phyloP scores from a whole-genome alignment of 2,113 vertebrate genomes.

The Phalacrocorax brasilianus region DNA sequence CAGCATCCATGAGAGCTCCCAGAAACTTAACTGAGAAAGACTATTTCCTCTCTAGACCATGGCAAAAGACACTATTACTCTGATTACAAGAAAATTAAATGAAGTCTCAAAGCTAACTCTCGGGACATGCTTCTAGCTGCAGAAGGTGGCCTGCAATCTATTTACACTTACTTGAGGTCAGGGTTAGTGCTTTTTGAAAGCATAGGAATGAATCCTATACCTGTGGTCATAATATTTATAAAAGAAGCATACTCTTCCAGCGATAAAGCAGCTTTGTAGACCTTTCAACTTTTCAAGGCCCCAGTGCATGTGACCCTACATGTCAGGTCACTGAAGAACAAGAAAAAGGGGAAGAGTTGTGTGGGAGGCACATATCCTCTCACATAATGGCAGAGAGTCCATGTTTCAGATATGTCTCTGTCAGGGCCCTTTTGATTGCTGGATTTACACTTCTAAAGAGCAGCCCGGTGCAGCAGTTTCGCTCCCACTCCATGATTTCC shows the following conservation, averaged over 20 bases:
- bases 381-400: background rate
- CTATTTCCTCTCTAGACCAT: background rate
- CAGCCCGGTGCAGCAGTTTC: conserved; percentile 12
- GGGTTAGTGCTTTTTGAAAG: background rate
- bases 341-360: conserved; percentile 4
- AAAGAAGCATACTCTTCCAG: background rate
- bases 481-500: conserved; percentile 19
- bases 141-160: conserved; percentile 9
- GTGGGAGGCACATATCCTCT: background rate
- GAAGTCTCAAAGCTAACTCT: background rate
- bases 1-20: conserved; percentile 29
- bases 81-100: conserved; percentile 34
- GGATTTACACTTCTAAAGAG: conserved; percentile 38
- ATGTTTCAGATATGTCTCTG: conserved; percentile 7
- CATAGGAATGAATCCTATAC: background rate
- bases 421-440: conserved; percentile 25
- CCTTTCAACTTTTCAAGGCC: background rate
- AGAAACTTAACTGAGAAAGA: background rate
- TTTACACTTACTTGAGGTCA: background rate
- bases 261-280: background rate
- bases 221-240: background rate
- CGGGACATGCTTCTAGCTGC: background rate
- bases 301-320: background rate
- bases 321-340: conserved; percentile 19
- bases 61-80: background rate